Evolutionary conservation across 1,140 invertebrate genomes (phyloP).

Genomic region (Atta texana): DNA sequence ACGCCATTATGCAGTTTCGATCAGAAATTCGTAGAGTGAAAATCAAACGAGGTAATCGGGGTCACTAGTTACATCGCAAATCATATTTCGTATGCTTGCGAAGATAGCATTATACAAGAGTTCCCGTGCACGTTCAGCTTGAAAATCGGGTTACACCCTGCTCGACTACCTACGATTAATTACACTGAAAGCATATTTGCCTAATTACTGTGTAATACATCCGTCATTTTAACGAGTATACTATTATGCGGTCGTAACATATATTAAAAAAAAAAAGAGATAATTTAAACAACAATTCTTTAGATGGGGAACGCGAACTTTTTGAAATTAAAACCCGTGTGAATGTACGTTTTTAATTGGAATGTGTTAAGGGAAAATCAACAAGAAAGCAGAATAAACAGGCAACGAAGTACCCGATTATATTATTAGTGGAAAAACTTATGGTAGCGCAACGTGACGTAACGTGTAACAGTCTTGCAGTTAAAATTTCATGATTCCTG

Average conservation of each 20-base stretch:
- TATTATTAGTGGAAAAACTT: conserved; percentile 4
- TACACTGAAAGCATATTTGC: conserved; percentile 33
- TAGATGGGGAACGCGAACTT: background rate
- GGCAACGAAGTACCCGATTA: background rate
- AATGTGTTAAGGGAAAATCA: background rate
- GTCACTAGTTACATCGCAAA: conserved; percentile 19
- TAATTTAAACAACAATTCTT: background rate
- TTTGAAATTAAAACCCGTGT: background rate
- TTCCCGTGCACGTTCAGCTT: background rate
- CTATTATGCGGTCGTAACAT: background rate
- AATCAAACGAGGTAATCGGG: conserved; percentile 37
- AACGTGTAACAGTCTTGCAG: conserved; percentile 5
- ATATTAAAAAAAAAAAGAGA: background rate
- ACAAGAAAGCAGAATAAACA: background rate
- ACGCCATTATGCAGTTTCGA: background rate
- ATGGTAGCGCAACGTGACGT: conserved; percentile 5
- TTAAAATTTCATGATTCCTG: conserved; percentile 14
- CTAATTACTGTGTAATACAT: conserved; percentile 44
- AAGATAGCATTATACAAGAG: background rate
- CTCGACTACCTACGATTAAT: conserved; percentile 53
- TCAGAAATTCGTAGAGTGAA: conserved; percentile 4
- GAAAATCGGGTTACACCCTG: conserved; percentile 50
- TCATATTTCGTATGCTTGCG: conserved; percentile 25
- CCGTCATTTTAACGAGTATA: conserved; percentile 24
- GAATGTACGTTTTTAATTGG: background rate